phyloP scores from a whole-genome alignment of 1,140 invertebrate species.

The Euglossa dilemma region DNA sequence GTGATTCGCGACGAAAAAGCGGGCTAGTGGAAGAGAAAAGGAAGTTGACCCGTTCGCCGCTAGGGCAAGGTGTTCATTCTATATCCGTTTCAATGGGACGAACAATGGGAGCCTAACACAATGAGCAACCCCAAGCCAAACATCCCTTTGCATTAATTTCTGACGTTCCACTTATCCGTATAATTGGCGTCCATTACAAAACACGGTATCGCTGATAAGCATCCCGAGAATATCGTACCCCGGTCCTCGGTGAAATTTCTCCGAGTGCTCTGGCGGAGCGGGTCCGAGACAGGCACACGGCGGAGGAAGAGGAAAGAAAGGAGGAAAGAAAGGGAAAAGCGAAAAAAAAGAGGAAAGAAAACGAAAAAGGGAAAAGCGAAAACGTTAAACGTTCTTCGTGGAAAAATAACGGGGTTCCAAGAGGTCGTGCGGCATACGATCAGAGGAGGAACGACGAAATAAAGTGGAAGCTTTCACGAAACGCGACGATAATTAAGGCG shows the following conservation, averaged over 20 bases:
- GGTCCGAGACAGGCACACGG: no score
- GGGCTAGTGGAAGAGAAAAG: neutral
- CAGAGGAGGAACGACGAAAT: slow-evolving; percentile 34
- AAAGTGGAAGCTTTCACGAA: slow-evolving; percentile 62
- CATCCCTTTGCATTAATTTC: slow-evolving; percentile 39
- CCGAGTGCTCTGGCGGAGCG: no score
- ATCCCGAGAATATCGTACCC: no score
- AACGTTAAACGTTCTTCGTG: neutral
- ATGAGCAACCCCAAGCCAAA: slow-evolving; percentile 37
- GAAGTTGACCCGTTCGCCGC: neutral
- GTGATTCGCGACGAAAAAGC: no score
- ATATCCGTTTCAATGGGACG: slow-evolving; percentile 24
- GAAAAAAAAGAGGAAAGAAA: neutral
- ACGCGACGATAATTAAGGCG: slow-evolving; percentile 75
- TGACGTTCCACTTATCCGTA: slow-evolving; percentile 23
- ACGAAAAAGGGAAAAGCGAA: neutral
- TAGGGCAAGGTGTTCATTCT: slow-evolving; percentile 19
- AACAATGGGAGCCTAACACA: slow-evolving; percentile 34
- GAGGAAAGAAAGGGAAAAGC: no score
- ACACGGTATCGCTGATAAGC: neutral
- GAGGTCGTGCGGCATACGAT: slow-evolving; percentile 28
- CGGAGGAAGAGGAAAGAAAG: neutral
- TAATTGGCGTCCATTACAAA: slow-evolving; percentile 30
- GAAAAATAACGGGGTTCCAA: slow-evolving; percentile 23
- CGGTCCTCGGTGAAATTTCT: no score